Conservation (phyloP, 2,797 vertebrate species). For the Mormyrops boulengeri region DNA sequence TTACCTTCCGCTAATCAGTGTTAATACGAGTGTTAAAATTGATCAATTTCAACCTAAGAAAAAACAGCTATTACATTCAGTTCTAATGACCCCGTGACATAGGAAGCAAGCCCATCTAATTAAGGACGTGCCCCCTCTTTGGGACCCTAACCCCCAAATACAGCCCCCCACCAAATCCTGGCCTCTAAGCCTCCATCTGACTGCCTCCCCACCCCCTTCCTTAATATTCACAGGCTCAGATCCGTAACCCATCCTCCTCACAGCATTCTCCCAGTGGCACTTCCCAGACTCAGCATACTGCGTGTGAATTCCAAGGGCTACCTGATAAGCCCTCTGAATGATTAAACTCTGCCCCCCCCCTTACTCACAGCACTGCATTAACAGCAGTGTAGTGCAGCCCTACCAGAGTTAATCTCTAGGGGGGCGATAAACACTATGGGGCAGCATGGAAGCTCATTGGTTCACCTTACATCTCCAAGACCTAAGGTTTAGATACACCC, state of each 20-base stretch:
- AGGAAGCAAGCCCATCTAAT: background rate
- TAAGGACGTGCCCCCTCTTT: background rate
- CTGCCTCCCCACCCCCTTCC: background rate
- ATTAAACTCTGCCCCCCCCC: slow-evolving; percentile 8
- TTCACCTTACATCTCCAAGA: background rate
- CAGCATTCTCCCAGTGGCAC: background rate
- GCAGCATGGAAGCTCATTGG: background rate
- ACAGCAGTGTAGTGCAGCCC: background rate
- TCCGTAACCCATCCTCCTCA: background rate
- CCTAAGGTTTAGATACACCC: background rate
- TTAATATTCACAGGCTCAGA: background rate
- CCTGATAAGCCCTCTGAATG: slow-evolving; percentile 27
- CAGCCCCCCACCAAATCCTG: background rate
- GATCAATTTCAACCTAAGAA: background rate
- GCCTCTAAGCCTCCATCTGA: background rate
- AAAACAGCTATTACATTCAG: background rate
- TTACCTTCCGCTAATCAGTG: background rate
- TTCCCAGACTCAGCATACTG: slow-evolving; percentile 10
- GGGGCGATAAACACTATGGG: background rate
- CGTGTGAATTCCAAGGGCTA: slow-evolving; percentile 24
- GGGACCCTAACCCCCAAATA: background rate
- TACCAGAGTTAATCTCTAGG: background rate
- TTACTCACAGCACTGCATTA: background rate
- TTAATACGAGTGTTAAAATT: background rate
- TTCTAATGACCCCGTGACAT: background rate